Percentiles rank a stretch among this genome's conserved stretches.
These are phyloP conservation scores for Panthera leo DNA, from an alignment of 2,113 vertebrate species.

Conservation along the genomic window DNA sequence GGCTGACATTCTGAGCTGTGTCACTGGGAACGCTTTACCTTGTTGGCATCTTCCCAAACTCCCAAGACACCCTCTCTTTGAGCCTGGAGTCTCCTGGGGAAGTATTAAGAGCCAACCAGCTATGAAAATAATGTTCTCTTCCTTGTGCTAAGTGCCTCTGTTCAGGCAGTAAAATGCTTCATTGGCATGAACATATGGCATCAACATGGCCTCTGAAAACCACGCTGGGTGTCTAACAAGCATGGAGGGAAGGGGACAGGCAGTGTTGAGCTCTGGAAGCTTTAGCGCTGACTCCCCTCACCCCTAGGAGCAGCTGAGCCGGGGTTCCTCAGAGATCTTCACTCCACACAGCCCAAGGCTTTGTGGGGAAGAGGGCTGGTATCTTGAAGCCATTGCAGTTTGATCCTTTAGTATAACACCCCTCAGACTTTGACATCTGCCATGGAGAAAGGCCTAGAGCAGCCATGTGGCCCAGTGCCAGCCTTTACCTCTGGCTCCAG, in stretches of 20 bases:
- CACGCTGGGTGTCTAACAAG: constrained; percentile 65
- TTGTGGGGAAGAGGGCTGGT: not conserved
- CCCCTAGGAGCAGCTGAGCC: not conserved
- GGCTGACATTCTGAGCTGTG: constrained; percentile 3
- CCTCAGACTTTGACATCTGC: constrained; percentile 27
- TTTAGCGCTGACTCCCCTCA: not conserved
- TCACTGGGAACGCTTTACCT: not conserved
- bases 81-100: constrained; percentile 2
- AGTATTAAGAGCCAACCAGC: constrained; percentile 48
- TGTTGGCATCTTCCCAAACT: not conserved
- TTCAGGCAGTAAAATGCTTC: constrained; percentile 60
- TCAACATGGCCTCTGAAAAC: not conserved
- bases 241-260: not conserved
- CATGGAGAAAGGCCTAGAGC: not conserved
- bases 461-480: not conserved
- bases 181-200: constrained; percentile 61
- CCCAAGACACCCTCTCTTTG: constrained; percentile 9
- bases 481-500: not conserved
- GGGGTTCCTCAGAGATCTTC: not conserved
- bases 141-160: constrained; percentile 53
- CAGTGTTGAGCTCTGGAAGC: not conserved
- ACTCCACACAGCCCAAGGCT: not conserved
- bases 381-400: not conserved
- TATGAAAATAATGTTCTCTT: constrained; percentile 41
- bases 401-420: constrained; percentile 32